These are phyloP conservation scores for Crypturellus tataupa DNA, from an alignment of 2,797 vertebrate genomes.

Conservation along the genomic window DNA sequence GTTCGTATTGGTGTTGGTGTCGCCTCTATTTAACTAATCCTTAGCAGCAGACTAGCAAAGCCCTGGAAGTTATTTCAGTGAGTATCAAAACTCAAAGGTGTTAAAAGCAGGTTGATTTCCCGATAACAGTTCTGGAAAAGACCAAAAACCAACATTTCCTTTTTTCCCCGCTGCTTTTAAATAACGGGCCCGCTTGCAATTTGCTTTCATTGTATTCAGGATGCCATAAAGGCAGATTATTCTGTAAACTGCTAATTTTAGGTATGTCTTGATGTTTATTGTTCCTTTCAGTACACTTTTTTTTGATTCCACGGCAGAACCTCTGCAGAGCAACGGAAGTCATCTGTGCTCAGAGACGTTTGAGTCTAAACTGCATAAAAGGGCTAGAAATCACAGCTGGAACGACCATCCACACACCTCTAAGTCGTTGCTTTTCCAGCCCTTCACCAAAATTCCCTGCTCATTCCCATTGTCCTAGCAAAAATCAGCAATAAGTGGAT, in stretches of 20 bases:
- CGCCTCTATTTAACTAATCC: not conserved
- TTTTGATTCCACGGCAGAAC: not conserved
- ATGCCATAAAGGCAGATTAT: constrained; percentile 31
- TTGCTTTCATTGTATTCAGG: constrained; percentile 30
- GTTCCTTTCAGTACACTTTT: not conserved
- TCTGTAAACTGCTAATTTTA: constrained; percentile 62
- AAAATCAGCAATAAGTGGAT: not conserved
- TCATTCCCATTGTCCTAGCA: not conserved
- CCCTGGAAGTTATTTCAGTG: not conserved
- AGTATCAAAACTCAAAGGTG: not conserved
- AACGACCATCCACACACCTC: not conserved
- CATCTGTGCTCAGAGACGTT: constrained; percentile 4
- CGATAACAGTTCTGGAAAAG: constrained; percentile 15
- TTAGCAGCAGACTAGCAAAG: not conserved
- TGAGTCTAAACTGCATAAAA: not conserved
- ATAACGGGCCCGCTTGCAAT: not conserved
- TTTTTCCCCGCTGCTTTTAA: constrained; percentile 14
- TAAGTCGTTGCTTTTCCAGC: not conserved
- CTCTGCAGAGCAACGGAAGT: constrained; percentile 6
- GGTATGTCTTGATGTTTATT: constrained; percentile 13
- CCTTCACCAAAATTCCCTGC: not conserved
- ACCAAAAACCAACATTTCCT: constrained; percentile 17
- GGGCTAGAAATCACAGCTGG: not conserved
- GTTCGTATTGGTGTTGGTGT: not conserved
- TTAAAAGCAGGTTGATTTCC: not conserved